Evolutionary conservation across 1,140 invertebrate genomes (phyloP).

Genomic region (Bombyx mori): ASM3026992v2 NC_085123.1:8666001-8666500

Average conservation of each 20-base stretch:
- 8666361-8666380: conserved; percentile 82
- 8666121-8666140: conserved; percentile 84
- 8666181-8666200: conserved; percentile 86
- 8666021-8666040: conserved; percentile 92
- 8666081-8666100: conserved; percentile 85
- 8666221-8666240: conserved; percentile 87
- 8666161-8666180: conserved; percentile 87
- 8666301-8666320: conserved; percentile 89
- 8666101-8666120: conserved; percentile 85
- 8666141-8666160: conserved; percentile 88
- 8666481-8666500: conserved; percentile 77
- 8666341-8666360: conserved; percentile 82
- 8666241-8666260: conserved; percentile 91
- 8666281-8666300: conserved; percentile 77
- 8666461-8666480: conserved; percentile 87
- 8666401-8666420: conserved; percentile 96
- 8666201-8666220: conserved; percentile 92
- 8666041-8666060: conserved; percentile 88
- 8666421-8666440: conserved; percentile 94
- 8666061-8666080: conserved; percentile 90
- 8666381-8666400: conserved; percentile 94
- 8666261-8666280: conserved; percentile 65
- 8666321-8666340: conserved; percentile 91
- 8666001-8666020: conserved; percentile 94
- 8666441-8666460: conserved; percentile 96